Percentiles rank a stretch among this genome's conserved stretches.
These are phyloP conservation scores for Astreopora myriophthalma DNA, from an alignment of 64 coral and sea anemone genomes.

Conservation along the genomic window DNA sequence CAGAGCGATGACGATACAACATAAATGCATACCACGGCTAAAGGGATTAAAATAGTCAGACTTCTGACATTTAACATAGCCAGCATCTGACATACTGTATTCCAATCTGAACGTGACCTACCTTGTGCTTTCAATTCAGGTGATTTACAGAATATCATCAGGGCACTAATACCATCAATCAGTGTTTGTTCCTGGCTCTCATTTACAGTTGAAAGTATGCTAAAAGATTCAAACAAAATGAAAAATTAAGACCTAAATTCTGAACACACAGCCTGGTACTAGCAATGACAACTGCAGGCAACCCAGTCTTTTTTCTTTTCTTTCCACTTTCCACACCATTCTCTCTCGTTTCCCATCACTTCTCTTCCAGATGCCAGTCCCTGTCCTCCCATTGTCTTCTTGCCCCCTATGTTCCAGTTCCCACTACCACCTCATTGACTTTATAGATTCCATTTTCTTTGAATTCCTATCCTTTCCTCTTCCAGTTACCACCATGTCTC, in stretches of 20 bases:
- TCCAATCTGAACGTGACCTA: neutral
- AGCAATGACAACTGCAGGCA: too few species aligned
- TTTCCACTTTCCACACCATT: neutral
- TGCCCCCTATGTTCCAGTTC: neutral
- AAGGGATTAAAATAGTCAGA: neutral
- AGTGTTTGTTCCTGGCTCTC: slow-evolving; percentile 79
- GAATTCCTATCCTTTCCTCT: neutral
- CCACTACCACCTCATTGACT: neutral
- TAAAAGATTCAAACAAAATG: neutral
- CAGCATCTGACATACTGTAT: too few species aligned
- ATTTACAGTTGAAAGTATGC: slow-evolving; percentile 80
- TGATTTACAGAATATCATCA: slow-evolving; percentile 95
- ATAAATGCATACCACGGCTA: neutral
- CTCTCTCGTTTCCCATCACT: neutral
- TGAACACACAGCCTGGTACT: too few species aligned
- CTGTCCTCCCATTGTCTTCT: neutral
- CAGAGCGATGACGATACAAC: too few species aligned
- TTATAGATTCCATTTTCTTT: too few species aligned
- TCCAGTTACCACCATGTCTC: neutral
- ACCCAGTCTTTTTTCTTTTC: neutral
- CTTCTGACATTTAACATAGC: neutral
- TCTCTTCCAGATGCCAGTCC: neutral
- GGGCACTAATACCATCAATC: slow-evolving; percentile 85
- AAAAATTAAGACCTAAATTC: too few species aligned
- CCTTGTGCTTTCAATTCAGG: slow-evolving; percentile 87